phyloP scores from a whole-genome alignment of 2,113 vertebrate genomes.

The Pygoscelis adeliae region DNA sequence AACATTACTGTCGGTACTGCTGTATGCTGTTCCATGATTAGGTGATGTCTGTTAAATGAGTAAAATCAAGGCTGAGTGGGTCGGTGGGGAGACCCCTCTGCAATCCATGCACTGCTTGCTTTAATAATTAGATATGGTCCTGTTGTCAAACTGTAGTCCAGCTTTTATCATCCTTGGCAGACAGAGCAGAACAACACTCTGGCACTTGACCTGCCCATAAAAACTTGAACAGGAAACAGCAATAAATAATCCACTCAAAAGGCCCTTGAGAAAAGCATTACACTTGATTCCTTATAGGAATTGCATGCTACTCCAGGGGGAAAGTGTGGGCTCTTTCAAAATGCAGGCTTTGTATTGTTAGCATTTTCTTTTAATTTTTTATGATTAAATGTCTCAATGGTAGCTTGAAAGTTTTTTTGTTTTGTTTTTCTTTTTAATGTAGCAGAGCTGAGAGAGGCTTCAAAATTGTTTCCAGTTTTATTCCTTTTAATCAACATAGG shows the following conservation, averaged over 20 bases:
- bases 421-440: too few relatives aligned
- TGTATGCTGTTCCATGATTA: neutral
- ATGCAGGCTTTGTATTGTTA: neutral
- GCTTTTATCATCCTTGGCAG: conserved; percentile 61
- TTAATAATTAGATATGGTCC: conserved; percentile 44
- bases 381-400: neutral
- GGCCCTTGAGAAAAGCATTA: conserved; percentile 45
- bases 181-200: conserved; percentile 38
- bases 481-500: neutral
- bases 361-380: neutral
- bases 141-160: conserved; percentile 31
- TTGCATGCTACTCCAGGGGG: neutral
- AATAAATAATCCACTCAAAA: conserved; percentile 65
- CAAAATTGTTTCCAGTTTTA: neutral
- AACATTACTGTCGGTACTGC: neutral
- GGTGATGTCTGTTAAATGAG: neutral
- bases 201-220: conserved; percentile 63
- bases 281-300: conserved; percentile 38
- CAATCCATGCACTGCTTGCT: neutral
- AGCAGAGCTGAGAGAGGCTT: neutral
- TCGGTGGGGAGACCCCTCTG: neutral
- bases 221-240: conserved; percentile 61
- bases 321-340: neutral
- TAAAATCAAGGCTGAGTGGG: neutral
- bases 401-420: neutral